These are phyloP conservation scores for Temnothorax nylanderi DNA, from an alignment of 1,140 invertebrate species.

Conservation along the genomic window DNA sequence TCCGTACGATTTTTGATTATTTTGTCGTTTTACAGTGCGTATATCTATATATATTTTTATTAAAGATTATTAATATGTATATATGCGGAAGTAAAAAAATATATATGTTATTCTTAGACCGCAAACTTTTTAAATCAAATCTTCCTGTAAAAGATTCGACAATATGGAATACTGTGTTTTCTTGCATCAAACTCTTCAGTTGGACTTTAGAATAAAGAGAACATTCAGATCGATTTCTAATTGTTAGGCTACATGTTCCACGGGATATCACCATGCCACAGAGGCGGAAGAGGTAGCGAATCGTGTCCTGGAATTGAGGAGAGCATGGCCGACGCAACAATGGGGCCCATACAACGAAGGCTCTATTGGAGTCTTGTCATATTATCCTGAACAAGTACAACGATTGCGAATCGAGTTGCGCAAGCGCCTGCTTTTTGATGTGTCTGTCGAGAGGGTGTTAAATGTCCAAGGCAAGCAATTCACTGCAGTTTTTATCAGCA, in stretches of 20 bases:
- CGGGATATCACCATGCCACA: constrained; percentile 94
- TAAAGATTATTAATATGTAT: background rate
- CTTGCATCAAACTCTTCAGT: constrained; percentile 8
- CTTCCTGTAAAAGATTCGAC: background rate
- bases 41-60: too few species aligned
- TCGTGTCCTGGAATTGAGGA: constrained; percentile 89
- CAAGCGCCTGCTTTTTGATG: constrained; percentile 90
- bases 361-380: constrained; percentile 94
- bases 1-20: background rate
- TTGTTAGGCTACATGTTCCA: constrained; percentile 91
- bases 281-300: constrained; percentile 94
- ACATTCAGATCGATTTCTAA: constrained; percentile 32
- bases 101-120: background rate
- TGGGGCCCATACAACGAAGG: constrained; percentile 92
- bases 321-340: constrained; percentile 89
- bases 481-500: constrained; percentile 93
- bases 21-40: background rate
- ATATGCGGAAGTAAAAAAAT: background rate
- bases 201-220: background rate
- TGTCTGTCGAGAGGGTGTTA: constrained; percentile 94
- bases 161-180: background rate
- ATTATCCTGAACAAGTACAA: constrained; percentile 94
- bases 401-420: constrained; percentile 92
- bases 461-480: constrained; percentile 97
- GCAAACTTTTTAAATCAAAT: constrained; percentile 10